Evolutionary conservation across 2,113 vertebrate genomes (phyloP), one percentile per base, ranked within the genome.

Genomic region (Beaufortia kweichowensis): DNA sequence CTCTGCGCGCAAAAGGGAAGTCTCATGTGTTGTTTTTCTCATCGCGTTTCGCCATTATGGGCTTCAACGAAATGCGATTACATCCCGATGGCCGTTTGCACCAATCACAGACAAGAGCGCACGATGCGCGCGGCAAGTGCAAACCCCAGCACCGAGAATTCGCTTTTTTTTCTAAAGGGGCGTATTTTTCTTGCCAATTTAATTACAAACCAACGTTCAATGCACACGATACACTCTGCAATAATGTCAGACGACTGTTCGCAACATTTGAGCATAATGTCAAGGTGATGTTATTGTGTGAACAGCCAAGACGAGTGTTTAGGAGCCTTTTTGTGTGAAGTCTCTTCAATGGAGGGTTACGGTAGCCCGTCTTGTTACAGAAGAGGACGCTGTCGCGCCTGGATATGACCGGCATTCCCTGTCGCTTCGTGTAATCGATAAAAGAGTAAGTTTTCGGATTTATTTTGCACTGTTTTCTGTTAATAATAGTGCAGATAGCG

Each of bases 171-270:
- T 86, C 79, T 76, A 79, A 90, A 89, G 89, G 90, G 90, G 90
- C 88, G 90, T 91, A 89, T 90, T 91, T 91, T 90, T 89, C 87
- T 88, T 89, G 86, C 89, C 89, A 90, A 90, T 85, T 91, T 90
- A 88, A 90, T 90, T 85, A 90, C 89, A 91, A 89, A 91, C 50
- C 77, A 72, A 69, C 77, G 41, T 50, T 64, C 59, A 62, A 56
- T 63, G 57, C 46, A 57, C n/a, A 33, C 57, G 46, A 53, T 59
- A 41, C 28, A 56, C 28, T 28, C 64, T 28, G 48, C 74, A 77
- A 69, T 59, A 59, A 72, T 77, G 61, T 55, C 68, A 62, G 39
- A 28, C 55, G 50, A 29, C n/a, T 59, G 48, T 72, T 60, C 60
- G 67, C 28, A 21, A 60, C 28, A 23, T 15, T 29, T 6, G 24